A percentile compares a stretch with the other conserved stretches of the same genome.
These are phyloP conservation scores for Drosophila fungiperda DNA, from an alignment of 2,888 invertebrate genomes.

Conservation along the genomic window DNA sequence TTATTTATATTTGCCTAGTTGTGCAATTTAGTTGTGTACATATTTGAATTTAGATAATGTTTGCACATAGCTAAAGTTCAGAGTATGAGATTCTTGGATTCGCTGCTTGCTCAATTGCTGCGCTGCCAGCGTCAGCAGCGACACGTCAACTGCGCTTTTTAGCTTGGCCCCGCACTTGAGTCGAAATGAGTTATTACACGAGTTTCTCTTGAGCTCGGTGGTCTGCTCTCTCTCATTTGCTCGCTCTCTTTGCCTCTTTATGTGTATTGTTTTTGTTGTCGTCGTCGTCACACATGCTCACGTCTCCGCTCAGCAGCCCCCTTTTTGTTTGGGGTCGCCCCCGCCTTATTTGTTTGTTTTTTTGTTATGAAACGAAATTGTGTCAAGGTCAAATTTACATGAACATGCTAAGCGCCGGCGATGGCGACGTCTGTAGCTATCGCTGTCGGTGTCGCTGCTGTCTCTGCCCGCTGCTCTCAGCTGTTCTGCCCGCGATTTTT, in stretches of 20 bases:
- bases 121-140: slow-evolving; percentile 20
- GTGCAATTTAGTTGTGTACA: slow-evolving; percentile 58
- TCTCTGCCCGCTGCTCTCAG: slow-evolving; percentile 33
- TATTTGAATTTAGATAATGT: slow-evolving; percentile 13
- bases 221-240: slow-evolving; percentile 29
- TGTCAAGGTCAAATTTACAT: slow-evolving; percentile 84
- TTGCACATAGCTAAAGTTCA: slow-evolving; percentile 62
- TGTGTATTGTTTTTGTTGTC: slow-evolving; percentile 6
- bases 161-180: slow-evolving; percentile 73
- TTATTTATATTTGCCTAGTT: slow-evolving; percentile 42
- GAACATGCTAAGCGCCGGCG: slow-evolving; percentile 75
- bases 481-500: slow-evolving; percentile 48
- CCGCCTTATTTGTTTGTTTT: slow-evolving; percentile 73
- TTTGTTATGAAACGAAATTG: slow-evolving; percentile 80
- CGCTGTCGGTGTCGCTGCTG: background rate
- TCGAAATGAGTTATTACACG: slow-evolving; percentile 72
- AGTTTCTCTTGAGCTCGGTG: slow-evolving; percentile 30
- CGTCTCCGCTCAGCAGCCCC: slow-evolving; percentile 7
- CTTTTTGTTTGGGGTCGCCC: slow-evolving; percentile 45
- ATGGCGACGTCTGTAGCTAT: slow-evolving; percentile 26
- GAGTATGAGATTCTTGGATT: slow-evolving; percentile 73
- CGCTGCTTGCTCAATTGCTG: slow-evolving; percentile 21
- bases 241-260: slow-evolving; percentile 18
- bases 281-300: slow-evolving; percentile 52
- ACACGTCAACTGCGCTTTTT: slow-evolving; percentile 33